Conservation (phyloP, 1,140 invertebrate species). For the Neodiprion lecontei region DNA sequence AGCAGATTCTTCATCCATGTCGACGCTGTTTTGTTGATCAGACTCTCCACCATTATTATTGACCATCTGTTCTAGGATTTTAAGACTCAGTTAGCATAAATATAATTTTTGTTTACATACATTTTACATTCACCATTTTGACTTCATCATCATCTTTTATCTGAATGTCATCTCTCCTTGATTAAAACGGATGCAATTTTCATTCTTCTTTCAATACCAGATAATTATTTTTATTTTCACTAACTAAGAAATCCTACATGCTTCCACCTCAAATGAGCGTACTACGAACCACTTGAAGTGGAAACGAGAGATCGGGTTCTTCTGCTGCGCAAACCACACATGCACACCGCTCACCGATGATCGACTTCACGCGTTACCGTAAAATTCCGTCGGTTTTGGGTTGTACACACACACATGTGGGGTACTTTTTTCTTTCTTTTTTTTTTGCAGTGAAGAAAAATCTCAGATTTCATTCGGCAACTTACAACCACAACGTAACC, state of each 20-base stretch:
- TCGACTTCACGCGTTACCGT: conserved; percentile 28
- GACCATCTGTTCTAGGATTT: conserved; percentile 32
- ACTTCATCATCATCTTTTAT: conserved; percentile 2
- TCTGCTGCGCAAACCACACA: conserved; percentile 29
- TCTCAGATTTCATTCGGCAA: not conserved
- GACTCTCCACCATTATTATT: conserved; percentile 16
- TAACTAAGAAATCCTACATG: conserved; percentile 30
- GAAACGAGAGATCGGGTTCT: conserved; percentile 32
- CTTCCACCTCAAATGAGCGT: conserved; percentile 31
- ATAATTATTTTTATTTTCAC: conserved; percentile 23
- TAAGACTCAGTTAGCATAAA: conserved; percentile 34
- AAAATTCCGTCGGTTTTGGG: conserved; percentile 29
- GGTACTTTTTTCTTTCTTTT: conserved; percentile 11
- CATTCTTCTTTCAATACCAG: conserved; percentile 30
- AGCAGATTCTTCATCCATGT: conserved; percentile 28
- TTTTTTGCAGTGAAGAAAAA: not conserved
- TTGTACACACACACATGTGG: conserved; percentile 31
- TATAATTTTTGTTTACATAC: not conserved
- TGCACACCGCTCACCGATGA: conserved; percentile 33
- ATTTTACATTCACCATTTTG: too few relatives aligned
- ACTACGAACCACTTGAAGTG: conserved; percentile 23
- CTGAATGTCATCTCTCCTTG: not conserved
- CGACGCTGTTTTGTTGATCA: not conserved
- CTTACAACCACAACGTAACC: conserved; percentile 2
- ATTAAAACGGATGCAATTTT: conserved; percentile 15